A percentile compares a stretch with the other conserved stretches of the same genome.
Evolutionary conservation across 2,888 invertebrate species (phyloP).

Genomic region (Heteromyza rotundicornis): DNA sequence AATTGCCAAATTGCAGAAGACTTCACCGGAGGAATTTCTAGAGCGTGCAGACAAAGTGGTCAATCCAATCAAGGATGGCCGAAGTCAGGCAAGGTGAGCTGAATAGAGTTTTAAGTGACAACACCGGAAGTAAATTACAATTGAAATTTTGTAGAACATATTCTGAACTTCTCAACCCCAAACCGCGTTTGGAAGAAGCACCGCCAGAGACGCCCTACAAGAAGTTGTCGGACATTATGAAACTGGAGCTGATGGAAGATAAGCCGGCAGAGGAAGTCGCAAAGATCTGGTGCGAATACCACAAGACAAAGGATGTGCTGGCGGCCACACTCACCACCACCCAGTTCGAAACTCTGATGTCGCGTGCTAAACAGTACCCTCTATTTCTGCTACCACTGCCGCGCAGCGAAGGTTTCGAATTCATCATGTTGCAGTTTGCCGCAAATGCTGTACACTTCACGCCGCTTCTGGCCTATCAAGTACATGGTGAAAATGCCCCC

Average conservation of each 20-base stretch:
- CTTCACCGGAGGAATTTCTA: constrained; percentile 77
- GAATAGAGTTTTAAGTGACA: neutral
- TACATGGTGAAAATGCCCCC: constrained; percentile 87
- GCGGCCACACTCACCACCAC: constrained; percentile 73
- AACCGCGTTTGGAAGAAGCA: constrained; percentile 59
- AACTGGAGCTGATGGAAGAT: constrained; percentile 75
- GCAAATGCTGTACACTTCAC: constrained; percentile 82
- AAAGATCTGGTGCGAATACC: constrained; percentile 81
- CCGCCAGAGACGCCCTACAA: constrained; percentile 63
- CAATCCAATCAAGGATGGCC: constrained; percentile 52
- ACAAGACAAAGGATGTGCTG: constrained; percentile 77
- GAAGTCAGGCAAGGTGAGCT: constrained; percentile 50
- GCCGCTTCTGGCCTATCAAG: constrained; percentile 83
- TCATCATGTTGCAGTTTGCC: constrained; percentile 78
- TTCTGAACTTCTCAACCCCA: constrained; percentile 72
- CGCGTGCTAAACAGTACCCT: constrained; percentile 68
- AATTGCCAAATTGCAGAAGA: constrained; percentile 75
- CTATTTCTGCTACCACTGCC: constrained; percentile 83
- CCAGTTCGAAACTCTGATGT: constrained; percentile 68
- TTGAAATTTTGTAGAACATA: constrained; percentile 64
- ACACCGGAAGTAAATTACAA: too few species aligned
- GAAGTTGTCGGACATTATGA: constrained; percentile 74
- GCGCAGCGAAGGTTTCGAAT: constrained; percentile 83
- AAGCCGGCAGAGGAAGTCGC: constrained; percentile 76
- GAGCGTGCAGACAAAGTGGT: constrained; percentile 66